Percentiles rank a stretch among this genome's conserved stretches.
These are phyloP conservation scores for Thaumetopoea pityocampa DNA, from an alignment of 1,140 invertebrate genomes.

Conservation along the genomic window DNA sequence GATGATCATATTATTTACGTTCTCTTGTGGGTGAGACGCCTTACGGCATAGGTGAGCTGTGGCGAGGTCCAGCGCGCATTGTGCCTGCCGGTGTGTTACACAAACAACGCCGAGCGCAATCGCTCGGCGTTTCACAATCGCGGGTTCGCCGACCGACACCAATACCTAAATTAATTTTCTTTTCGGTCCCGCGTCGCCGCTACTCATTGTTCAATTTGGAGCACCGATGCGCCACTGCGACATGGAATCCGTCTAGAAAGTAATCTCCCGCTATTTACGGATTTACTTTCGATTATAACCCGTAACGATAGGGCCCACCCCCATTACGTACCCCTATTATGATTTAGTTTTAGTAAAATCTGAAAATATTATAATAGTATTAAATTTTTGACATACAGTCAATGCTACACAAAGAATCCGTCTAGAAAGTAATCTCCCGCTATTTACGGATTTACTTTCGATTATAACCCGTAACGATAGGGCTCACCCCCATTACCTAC, in stretches of 20 bases:
- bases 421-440: no score
- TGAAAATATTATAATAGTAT: no score
- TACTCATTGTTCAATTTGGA: slow-evolving; percentile 64
- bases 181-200: slow-evolving; percentile 52
- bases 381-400: no score
- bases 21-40: slow-evolving; percentile 7
- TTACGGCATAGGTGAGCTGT: slow-evolving; percentile 60
- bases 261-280: slow-evolving; percentile 12
- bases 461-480: no score
- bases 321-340: no score
- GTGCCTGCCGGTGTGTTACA: slow-evolving; percentile 59
- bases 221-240: slow-evolving; percentile 35
- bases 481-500: no score
- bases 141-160: slow-evolving; percentile 66
- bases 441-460: no score
- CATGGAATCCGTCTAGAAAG: slow-evolving; percentile 24
- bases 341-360: no score
- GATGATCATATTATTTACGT: no score
- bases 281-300: no score
- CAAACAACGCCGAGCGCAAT: slow-evolving; percentile 65
- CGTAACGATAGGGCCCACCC: no score
- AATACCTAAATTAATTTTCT: slow-evolving; percentile 75
- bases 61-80: slow-evolving; percentile 54
- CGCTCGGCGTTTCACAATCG: slow-evolving; percentile 66
- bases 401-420: no score